A percentile compares a stretch with the other conserved stretches of the same genome.
phyloP scores from a whole-genome alignment of 2,797 vertebrate genomes.

The Lagodon rhomboides region DNA sequence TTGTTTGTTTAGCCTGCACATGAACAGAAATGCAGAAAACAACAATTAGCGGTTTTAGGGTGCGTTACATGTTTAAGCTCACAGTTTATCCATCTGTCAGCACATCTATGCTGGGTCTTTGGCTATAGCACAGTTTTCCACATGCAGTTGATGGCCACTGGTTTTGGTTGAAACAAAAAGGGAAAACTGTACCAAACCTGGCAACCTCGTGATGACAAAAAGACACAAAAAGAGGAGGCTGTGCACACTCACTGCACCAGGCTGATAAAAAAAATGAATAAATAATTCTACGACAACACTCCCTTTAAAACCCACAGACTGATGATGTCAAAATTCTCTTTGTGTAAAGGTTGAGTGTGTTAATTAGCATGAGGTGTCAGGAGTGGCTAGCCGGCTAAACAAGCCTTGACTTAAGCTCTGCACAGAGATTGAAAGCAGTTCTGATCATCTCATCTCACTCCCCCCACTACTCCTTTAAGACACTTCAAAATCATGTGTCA shows the following conservation, averaged over 20 bases:
- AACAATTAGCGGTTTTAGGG: neutral
- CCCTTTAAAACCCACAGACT: neutral
- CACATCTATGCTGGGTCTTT: neutral
- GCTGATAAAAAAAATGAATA: neutral
- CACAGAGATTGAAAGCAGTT: neutral
- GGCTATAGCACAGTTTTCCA: neutral
- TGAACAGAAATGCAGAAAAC: neutral
- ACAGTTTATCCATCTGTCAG: neutral
- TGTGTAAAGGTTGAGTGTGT: neutral
- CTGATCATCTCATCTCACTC: too few relatives aligned
- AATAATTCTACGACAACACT: neutral
- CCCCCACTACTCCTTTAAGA: too few relatives aligned
- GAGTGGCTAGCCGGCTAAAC: neutral
- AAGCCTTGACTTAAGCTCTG: neutral
- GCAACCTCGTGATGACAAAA: neutral
- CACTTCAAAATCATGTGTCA: too few relatives aligned
- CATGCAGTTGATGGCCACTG: neutral
- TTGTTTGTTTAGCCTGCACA: neutral
- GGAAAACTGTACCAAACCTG: neutral
- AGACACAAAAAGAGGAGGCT: neutral
- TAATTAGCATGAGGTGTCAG: too few relatives aligned
- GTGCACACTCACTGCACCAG: neutral
- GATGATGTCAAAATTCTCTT: neutral
- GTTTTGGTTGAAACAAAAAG: neutral
- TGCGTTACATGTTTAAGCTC: too few relatives aligned